Base-by-base conservation (phyloP, 2,113 vertebrate genomes). In the Acrocephalus arundinaceus region DNA sequence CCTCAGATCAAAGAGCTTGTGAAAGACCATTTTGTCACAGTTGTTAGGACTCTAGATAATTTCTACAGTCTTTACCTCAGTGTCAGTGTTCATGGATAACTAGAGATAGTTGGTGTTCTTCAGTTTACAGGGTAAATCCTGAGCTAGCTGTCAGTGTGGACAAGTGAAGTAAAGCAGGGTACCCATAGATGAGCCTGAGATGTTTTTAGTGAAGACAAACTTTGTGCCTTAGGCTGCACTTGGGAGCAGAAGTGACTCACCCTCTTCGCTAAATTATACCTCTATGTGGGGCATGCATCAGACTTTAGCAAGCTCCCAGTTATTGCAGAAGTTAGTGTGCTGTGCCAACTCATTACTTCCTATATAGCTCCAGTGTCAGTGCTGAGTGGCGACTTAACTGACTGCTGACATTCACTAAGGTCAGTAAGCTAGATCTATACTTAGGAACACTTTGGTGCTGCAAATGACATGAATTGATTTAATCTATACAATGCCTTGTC, bases 271-370 rank as follows among this genome's bases (percentile, higher is more conserved):
- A 87, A 97, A 96, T 94, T 89, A 82, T 61, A 58, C 43, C 54
- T 19, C 87, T 82, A n/a, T 0, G 6, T 87, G 87, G 76, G 65
- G 68, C 86, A 92, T 13, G 73, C 93, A 95, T 89, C 70, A 94
- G 89, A 43, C 71, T 70, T 82, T 37, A 91, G 81, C 90, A 57
- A 82, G 74, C 71, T 95, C 89, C 77, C 55, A 73, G 93, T 96
- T 87, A 96, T 87, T 96, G 84, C 89, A 87, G 74, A 92, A 96
- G 81, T 96, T 87, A 76, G 81, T 76, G 43, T 62, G 67, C 87
- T 89, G 91, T 97, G 96, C 91, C 96, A 96, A 93, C 87, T 96
- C 93, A 97, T 96, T 96, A 94, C 85, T 96, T 94, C 78, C 87
- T 96, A 94, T 96, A 96, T 96, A 93, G 95, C 89, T 95, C 68